These are phyloP conservation scores for Falco rusticolus DNA, from an alignment of 2,797 vertebrate species.

Conservation along the genomic window DNA sequence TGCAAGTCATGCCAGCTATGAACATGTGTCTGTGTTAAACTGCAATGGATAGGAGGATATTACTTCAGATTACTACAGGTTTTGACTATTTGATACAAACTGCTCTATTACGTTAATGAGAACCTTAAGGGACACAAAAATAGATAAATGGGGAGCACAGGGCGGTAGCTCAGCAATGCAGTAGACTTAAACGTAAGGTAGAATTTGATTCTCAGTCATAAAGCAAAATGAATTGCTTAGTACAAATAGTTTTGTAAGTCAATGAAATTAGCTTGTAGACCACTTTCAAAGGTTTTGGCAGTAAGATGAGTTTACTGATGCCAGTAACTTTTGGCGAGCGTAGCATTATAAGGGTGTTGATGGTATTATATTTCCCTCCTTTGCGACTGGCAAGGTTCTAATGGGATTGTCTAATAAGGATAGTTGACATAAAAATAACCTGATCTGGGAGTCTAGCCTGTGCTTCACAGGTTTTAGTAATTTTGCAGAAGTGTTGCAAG, in stretches of 20 bases:
- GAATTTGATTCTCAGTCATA: background rate
- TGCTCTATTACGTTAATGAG: background rate
- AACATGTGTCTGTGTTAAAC: background rate
- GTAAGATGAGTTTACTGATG: background rate
- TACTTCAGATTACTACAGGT: background rate
- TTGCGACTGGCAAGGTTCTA: background rate
- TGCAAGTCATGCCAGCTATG: background rate
- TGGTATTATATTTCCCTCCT: background rate
- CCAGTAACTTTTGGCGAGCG: background rate
- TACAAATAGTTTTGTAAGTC: background rate
- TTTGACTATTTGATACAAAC: background rate
- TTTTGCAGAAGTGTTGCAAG: slow-evolving; percentile 1
- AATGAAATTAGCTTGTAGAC: background rate
- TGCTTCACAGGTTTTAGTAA: background rate
- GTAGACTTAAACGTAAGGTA: background rate
- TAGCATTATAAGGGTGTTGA: background rate
- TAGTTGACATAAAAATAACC: background rate
- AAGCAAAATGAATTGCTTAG: background rate
- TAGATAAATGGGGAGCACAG: background rate
- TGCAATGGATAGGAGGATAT: background rate
- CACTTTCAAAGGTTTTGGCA: background rate
- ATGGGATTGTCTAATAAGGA: background rate
- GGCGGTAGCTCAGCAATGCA: background rate
- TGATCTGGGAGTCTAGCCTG: background rate
- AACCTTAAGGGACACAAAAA: background rate